These are phyloP conservation scores for Spinibarbus caldwelli DNA, from an alignment of 2,797 vertebrate species.

Conservation along the genomic window DNA sequence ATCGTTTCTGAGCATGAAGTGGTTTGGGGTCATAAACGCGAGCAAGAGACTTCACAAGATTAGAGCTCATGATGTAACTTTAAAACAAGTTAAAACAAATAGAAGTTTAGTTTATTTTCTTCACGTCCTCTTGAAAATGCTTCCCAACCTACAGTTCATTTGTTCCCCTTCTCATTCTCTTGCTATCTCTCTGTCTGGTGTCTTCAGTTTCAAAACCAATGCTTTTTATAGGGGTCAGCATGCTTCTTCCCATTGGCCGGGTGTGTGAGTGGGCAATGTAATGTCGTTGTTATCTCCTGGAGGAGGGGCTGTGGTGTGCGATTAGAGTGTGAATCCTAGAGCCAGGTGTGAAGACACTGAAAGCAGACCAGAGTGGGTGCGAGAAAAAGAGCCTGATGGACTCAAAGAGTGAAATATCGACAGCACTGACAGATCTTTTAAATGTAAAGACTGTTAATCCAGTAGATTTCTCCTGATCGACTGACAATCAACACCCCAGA, in stretches of 20 bases:
- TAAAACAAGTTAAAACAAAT: neutral
- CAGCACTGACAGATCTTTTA: neutral
- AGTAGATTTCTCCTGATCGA: conserved; percentile 4
- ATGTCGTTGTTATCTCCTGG: conserved; percentile 62
- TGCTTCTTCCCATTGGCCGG: conserved; percentile 62
- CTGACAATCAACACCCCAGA: neutral
- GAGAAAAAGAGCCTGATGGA: conserved; percentile 57
- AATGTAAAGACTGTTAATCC: neutral
- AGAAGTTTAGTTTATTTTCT: neutral
- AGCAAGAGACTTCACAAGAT: conserved; percentile 84
- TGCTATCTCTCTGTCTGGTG: neutral
- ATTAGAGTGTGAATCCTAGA: conserved; percentile 74
- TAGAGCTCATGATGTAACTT: conserved; percentile 70
- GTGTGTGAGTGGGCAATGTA: conserved; percentile 64
- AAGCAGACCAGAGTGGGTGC: conserved; percentile 60
- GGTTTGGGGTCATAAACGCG: conserved; percentile 83
- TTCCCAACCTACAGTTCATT: neutral
- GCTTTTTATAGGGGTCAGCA: conserved; percentile 41
- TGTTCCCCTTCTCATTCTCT: conserved; percentile 1
- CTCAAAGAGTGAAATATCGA: conserved; percentile 22
- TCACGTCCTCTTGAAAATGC: neutral
- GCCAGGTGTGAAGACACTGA: conserved; percentile 76
- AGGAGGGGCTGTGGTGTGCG: conserved; percentile 66
- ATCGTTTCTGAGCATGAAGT: conserved; percentile 76
- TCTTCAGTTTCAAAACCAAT: neutral